Conservation (phyloP, 1,140 invertebrate genomes). For the Drosophila yakuba region DNA sequence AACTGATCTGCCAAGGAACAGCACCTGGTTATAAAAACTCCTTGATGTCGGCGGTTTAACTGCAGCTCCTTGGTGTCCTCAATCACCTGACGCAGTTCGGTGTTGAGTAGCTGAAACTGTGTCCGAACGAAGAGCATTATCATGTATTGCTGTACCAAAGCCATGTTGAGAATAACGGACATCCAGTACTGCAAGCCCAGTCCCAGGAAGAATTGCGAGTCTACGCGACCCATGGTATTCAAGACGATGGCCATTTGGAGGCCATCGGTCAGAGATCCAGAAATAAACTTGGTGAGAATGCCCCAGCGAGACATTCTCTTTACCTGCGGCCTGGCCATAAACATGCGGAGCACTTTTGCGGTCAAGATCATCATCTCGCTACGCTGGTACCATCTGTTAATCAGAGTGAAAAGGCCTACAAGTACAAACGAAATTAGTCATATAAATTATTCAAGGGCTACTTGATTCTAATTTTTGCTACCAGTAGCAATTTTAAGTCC, state of each 20-base stretch:
- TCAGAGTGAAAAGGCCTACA: slow-evolving; percentile 4
- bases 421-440: neutral
- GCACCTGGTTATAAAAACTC: slow-evolving; percentile 30
- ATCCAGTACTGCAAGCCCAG: slow-evolving; percentile 6
- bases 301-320: slow-evolving; percentile 2
- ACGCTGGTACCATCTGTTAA: slow-evolving; percentile 17
- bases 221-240: neutral
- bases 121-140: slow-evolving; percentile 13
- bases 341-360: neutral
- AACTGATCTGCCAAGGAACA: slow-evolving; percentile 27
- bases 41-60: neutral
- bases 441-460: no score
- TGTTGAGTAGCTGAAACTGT: slow-evolving; percentile 31
- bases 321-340: slow-evolving; percentile 12
- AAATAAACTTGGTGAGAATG: slow-evolving; percentile 11
- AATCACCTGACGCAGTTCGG: slow-evolving; percentile 15
- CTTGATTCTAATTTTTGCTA: neutral
- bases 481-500: neutral
- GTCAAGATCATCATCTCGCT: slow-evolving; percentile 4
- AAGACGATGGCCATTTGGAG: slow-evolving; percentile 2
- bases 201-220: neutral
- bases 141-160: slow-evolving; percentile 20
- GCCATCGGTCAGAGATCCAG: neutral
- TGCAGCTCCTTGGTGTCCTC: neutral
- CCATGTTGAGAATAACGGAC: slow-evolving; percentile 8